These are phyloP conservation scores for Caenorhabditis japonica DNA, from an alignment of 2,888 invertebrate genomes.

Conservation along the genomic window DNA sequence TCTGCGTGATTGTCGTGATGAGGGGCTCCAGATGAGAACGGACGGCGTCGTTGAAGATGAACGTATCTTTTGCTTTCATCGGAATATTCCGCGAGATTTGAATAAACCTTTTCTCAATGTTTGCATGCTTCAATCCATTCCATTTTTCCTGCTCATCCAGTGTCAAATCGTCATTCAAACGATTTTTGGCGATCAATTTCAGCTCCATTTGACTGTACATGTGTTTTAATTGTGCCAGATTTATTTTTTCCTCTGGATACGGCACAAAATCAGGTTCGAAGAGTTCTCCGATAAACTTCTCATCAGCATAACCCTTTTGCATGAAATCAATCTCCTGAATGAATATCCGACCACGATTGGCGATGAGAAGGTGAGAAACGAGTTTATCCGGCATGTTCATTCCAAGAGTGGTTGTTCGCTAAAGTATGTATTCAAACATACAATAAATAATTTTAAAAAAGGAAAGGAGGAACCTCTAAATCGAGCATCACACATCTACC, in stretches of 20 bases:
- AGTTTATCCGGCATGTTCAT: slow-evolving; percentile 41
- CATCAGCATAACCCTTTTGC: slow-evolving; percentile 17
- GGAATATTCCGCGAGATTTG: slow-evolving; percentile 37
- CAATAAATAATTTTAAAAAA: background rate
- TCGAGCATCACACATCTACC: slow-evolving; percentile 80
- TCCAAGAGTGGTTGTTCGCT: background rate
- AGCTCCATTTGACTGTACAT: slow-evolving; percentile 28
- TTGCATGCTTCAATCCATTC: background rate
- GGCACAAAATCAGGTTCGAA: background rate
- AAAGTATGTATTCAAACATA: slow-evolving; percentile 8
- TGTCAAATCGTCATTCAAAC: background rate
- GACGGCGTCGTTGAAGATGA: slow-evolving; percentile 20
- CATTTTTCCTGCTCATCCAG: slow-evolving; percentile 11
- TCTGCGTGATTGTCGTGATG: slow-evolving; percentile 35
- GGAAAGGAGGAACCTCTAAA: slow-evolving; percentile 33
- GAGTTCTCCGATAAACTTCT: background rate
- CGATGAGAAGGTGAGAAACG: slow-evolving; percentile 60
- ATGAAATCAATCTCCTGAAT: slow-evolving; percentile 58
- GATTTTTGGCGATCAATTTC: slow-evolving; percentile 15
- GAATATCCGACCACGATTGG: slow-evolving; percentile 58
- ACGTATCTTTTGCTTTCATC: slow-evolving; percentile 16
- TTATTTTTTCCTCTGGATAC: slow-evolving; percentile 6
- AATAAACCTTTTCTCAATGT: slow-evolving; percentile 15
- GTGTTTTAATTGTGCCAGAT: slow-evolving; percentile 21
- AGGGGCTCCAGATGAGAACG: slow-evolving; percentile 34